Evolutionary conservation across 2,797 vertebrate genomes (phyloP).

Genomic region (Channallabes apus): DNA sequence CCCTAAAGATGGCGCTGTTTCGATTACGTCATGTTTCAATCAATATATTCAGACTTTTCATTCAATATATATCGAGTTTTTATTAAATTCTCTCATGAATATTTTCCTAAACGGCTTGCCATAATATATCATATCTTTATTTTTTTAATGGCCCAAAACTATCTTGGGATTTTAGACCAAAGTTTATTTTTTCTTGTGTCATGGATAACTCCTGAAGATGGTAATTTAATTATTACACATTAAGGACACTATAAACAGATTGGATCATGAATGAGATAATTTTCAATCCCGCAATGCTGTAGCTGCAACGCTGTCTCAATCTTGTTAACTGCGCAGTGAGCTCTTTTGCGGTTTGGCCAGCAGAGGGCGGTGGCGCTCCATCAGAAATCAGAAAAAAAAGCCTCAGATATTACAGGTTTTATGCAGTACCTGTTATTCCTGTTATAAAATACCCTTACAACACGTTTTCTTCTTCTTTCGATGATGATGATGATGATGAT

Average conservation of each 20-base stretch:
- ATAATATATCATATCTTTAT: too few species aligned
- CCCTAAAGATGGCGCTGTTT: too few species aligned
- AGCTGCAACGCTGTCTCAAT: background rate
- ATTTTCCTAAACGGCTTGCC: too few species aligned
- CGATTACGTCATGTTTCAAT: too few species aligned
- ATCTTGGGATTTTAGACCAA: background rate
- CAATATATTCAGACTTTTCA: too few species aligned
- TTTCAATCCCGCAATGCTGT: background rate
- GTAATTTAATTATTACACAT: background rate
- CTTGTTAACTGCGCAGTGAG: background rate
- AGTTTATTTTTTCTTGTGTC: background rate
- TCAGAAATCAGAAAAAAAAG: background rate
- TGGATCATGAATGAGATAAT: background rate
- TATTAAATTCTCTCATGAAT: too few species aligned
- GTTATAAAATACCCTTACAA: too few species aligned
- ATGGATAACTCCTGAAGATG: background rate
- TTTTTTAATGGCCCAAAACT: background rate
- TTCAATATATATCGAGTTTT: too few species aligned
- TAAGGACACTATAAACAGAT: background rate
- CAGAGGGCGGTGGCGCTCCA: constrained; percentile 47
- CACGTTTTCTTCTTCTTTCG: too few species aligned
- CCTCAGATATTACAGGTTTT: too few species aligned
- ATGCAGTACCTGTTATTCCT: background rate
- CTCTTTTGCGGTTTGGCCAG: constrained; percentile 25
- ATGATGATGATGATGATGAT: background rate